A percentile compares a stretch with the other conserved stretches of the same genome.
Evolutionary conservation across 2,888 invertebrate genomes (phyloP).

Genomic region (Tromatobia lineatoria): DNA sequence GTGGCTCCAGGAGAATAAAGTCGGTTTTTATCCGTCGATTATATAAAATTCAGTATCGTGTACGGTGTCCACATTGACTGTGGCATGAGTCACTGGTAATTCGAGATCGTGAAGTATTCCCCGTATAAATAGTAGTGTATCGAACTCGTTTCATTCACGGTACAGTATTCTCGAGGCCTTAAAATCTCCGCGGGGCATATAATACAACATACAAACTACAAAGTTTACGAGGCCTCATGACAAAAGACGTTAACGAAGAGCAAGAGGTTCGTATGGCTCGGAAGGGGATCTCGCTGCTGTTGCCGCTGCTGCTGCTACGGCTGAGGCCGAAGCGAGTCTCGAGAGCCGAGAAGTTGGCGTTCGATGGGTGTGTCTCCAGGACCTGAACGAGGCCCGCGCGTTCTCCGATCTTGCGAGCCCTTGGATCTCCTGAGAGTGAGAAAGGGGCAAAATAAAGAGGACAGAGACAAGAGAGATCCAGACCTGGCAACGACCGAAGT

Average conservation of each 20-base stretch:
- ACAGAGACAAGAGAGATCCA: constrained; percentile 38
- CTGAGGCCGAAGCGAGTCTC: constrained; percentile 51
- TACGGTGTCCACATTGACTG: constrained; percentile 46
- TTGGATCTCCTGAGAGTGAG: constrained; percentile 54
- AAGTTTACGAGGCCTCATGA: constrained; percentile 71
- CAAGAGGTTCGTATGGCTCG: constrained; percentile 60
- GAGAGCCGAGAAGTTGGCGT: constrained; percentile 62
- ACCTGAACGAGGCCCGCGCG: constrained; percentile 61
- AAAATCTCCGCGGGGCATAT: constrained; percentile 53
- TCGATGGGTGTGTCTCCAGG: constrained; percentile 71
- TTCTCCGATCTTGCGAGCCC: constrained; percentile 65
- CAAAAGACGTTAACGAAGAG: constrained; percentile 73
- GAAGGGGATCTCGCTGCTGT: constrained; percentile 41
- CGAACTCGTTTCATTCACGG: constrained; percentile 67
- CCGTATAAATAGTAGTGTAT: constrained; percentile 62
- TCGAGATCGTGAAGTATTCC: constrained; percentile 65
- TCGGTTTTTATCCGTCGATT: constrained; percentile 9
- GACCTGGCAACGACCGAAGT: constrained; percentile 55
- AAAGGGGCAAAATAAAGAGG: not conserved
- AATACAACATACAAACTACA: constrained; percentile 66
- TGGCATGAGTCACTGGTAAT: constrained; percentile 60
- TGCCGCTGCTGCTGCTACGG: constrained; percentile 5
- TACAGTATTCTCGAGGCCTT: constrained; percentile 21
- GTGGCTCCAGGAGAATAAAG: constrained; percentile 9
- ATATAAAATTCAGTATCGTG: constrained; percentile 56